A percentile compares a stretch with the other conserved stretches of the same genome.
Conservation (phyloP, 2,888 invertebrate species). For the Agrotis exclamationis region DNA sequence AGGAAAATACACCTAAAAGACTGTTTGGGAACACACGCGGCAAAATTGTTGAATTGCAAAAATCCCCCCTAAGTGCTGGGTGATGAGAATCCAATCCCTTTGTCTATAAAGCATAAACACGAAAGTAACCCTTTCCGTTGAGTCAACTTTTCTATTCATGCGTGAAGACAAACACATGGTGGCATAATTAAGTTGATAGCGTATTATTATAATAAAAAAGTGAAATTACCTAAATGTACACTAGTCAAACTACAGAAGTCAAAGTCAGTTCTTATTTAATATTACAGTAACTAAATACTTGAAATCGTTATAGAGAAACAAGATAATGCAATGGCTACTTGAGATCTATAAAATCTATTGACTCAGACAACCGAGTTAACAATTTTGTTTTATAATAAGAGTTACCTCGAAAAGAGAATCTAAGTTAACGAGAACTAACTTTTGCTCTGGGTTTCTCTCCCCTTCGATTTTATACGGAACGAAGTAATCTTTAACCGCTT, state of each 20-base stretch:
- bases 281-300: neutral
- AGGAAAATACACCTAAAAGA: neutral
- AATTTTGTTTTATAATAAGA: too few relatives aligned
- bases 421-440: too few relatives aligned
- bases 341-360: too few relatives aligned
- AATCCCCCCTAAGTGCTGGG: slow-evolving; percentile 9
- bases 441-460: too few relatives aligned
- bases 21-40: neutral
- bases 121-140: slow-evolving; percentile 24
- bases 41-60: slow-evolving; percentile 20
- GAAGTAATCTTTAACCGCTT: too few relatives aligned
- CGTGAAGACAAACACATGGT: slow-evolving; percentile 23
- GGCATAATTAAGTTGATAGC: slow-evolving; percentile 12
- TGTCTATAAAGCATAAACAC: slow-evolving; percentile 40
- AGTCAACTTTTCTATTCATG: slow-evolving; percentile 26
- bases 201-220: neutral
- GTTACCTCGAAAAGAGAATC: too few relatives aligned
- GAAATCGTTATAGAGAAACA: neutral
- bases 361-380: too few relatives aligned
- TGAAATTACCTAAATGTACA: neutral
- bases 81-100: slow-evolving; percentile 34
- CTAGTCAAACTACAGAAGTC: neutral
- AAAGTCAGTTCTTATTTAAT: neutral
- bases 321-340: too few relatives aligned
- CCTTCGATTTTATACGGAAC: too few relatives aligned